Evolutionary conservation across 2,113 vertebrate genomes (phyloP).

Genomic region (Microcebus ravelobensis): DNA sequence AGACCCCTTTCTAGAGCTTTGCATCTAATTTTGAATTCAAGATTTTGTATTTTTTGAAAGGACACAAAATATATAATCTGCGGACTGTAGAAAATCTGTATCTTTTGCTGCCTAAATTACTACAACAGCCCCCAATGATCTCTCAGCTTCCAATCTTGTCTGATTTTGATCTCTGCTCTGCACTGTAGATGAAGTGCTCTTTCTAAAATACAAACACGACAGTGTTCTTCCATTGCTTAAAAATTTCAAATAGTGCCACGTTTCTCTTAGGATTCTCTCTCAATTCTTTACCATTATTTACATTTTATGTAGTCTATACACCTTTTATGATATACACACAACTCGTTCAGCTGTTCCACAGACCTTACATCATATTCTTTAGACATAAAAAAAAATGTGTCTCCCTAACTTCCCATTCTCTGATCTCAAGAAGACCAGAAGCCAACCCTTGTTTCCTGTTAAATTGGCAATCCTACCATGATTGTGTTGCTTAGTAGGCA

Average conservation of each 20-base stretch:
- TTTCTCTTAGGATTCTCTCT: neutral
- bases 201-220: neutral
- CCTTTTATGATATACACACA: neutral
- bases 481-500: conserved; percentile 15
- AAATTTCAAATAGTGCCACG: neutral
- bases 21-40: neutral
- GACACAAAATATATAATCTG: neutral
- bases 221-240: neutral
- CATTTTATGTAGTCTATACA: neutral
- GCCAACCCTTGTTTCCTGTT: neutral
- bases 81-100: neutral
- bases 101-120: neutral
- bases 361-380: neutral
- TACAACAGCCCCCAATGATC: neutral
- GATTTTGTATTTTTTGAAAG: neutral
- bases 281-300: neutral
- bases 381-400: neutral
- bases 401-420: neutral
- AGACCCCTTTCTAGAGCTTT: neutral
- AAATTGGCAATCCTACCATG: neutral
- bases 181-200: neutral
- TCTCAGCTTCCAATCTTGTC: neutral
- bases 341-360: neutral
- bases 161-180: neutral
- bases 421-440: neutral